Evolutionary conservation across 2,797 vertebrate genomes (phyloP), one percentile per base, ranked within the genome.

Genomic region (Coilia nasus): DNA sequence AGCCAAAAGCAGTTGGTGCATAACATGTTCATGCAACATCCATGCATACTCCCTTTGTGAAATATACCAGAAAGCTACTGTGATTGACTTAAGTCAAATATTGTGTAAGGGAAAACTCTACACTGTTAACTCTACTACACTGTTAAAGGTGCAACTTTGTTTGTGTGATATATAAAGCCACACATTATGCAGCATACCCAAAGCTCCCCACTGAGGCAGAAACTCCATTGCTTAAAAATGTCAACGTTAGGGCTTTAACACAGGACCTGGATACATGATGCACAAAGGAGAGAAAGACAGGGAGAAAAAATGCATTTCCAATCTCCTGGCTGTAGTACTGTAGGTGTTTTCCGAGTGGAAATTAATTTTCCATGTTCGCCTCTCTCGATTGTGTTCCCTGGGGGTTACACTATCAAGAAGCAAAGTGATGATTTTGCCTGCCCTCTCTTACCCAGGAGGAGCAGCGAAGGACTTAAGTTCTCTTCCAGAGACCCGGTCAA

Each of bases 401-500:
- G 67, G 85, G 89, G 88, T 87, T 88, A 57, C 85, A 84, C 89
- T 86, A 83, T 92, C 87, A 92, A 85, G 83, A 88, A 88, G 81
- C 85, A 28, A 81, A 88, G 50, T 92, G 87, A 96, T 94, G 91
- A 89, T 81, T 96, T 96, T 94, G 85, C 89, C 93, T 93, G 94
- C 50, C 89, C 88, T 88, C 2, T 0, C 81, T 81, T 2, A 81
- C 89, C 88, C 91, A 91, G 92, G 62, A 88, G 87, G 83, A 88
- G 89, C 90, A 93, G 93, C 92, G 91, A 95, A 93, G 89, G 88
- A 83, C 90, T 88, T 87, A 90, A 9, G 87, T 84, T 91, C 83
- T 83, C 82, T 28, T 86, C 87, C 87, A 87, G 83, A 88, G 92
- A 90, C 64, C 75, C 90, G 91, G 81, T 25, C 83, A 83, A n/a